Evolutionary conservation across 2,797 vertebrate species (phyloP).

Genomic region (Micropoecilia bifurca): DNA sequence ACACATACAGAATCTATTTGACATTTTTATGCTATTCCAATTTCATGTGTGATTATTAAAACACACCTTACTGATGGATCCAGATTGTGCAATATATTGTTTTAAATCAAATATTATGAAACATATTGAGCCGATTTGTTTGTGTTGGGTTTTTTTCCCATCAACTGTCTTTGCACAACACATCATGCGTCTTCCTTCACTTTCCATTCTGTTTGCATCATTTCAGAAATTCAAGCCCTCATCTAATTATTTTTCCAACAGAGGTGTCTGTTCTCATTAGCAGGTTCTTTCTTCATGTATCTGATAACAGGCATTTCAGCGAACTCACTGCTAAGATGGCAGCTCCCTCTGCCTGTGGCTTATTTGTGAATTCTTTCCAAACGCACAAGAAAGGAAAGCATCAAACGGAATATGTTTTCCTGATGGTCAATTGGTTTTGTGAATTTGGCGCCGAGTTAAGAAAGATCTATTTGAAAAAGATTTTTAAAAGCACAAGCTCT

Average conservation of each 20-base stretch:
- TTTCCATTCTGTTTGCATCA: constrained; percentile 22
- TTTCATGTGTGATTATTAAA: background rate
- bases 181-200: background rate
- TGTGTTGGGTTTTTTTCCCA: background rate
- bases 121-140: background rate
- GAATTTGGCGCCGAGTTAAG: background rate
- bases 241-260: constrained; percentile 52
- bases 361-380: constrained; percentile 28
- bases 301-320: constrained; percentile 40
- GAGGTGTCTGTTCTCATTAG: constrained; percentile 63
- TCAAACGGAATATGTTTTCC: constrained; percentile 24
- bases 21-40: background rate
- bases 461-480: background rate
- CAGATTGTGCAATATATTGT: background rate
- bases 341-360: constrained; percentile 44
- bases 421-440: constrained; percentile 9
- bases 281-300: constrained; percentile 49
- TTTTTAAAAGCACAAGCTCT: background rate
- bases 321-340: constrained; percentile 32
- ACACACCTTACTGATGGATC: background rate
- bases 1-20: background rate
- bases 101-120: background rate
- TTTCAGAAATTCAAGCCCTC: constrained; percentile 49
- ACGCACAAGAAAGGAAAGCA: constrained; percentile 9
- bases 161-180: background rate